Base-by-base conservation (phyloP, 2,797 vertebrate genomes). In the Onychomys arenicola region DNA sequence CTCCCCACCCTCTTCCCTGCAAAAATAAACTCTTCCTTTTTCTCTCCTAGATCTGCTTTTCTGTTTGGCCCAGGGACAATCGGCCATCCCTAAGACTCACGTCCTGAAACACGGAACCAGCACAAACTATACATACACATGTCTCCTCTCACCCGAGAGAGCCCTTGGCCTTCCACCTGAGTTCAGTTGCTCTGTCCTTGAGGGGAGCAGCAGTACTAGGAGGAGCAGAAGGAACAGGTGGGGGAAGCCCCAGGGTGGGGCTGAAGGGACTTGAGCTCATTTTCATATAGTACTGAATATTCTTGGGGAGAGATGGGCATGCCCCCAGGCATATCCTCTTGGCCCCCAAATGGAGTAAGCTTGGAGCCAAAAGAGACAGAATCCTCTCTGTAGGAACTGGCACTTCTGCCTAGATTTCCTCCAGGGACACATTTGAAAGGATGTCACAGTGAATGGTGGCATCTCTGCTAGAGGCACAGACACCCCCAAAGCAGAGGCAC, bases 21-120 rank as follows among this genome's bases (percentile, higher is more conserved):
- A 96, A 98, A 98, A 98, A 98, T 98, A 97, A 97, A 96, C 73
- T 97, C 86, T 98, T 95, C 91, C 91, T 71, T 57, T 96, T 89
- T 96, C 85, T 76, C 89, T 96, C 59, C 7, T 95, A 32, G 80
- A 2, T 82, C 92, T 90, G 52, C 95, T 92, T 89, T 84, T 63
- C 65, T 83, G 49, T 65, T 95, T 59, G 40, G 65, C 77, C 89
- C 29, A 59, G 57, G 76, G 63, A 88, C 25, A 85, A 73, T 80
- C 17, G 13, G 23, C 57, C 52, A 75, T 19, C 80, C 12, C 89
- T 73, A 52, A 93, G 69, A 61, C 87, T 23, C 61, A n/a, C 1
- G 0, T 43, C 94, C 49, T 92, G 29, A 89, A 78, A 97, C 82
- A 87, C 6, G 91, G 82, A 61, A 87, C 59, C 61, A 57, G 86